Conservation (phyloP, 2,888 invertebrate species). For the Urechis unicinctus region DNA sequence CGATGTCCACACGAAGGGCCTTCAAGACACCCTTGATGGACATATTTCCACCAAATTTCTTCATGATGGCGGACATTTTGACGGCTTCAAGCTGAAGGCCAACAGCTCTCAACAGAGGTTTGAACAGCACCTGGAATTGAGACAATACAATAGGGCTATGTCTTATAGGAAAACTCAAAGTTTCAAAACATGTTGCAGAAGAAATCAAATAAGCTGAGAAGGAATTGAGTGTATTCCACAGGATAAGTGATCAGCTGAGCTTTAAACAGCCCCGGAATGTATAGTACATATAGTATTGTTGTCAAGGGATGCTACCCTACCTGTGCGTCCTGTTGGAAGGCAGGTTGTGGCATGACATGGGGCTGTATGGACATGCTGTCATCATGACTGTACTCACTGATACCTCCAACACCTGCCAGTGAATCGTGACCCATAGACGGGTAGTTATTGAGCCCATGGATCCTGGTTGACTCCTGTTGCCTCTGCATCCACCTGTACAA, state of each 20-base stretch:
- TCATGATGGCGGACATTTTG: conserved; percentile 60
- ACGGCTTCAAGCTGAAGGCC: conserved; percentile 69
- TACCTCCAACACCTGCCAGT: conserved; percentile 26
- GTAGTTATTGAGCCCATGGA: conserved; percentile 17
- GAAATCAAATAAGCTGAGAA: neutral
- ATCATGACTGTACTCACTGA: conserved; percentile 43
- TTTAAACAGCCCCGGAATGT: neutral
- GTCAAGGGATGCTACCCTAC: no score
- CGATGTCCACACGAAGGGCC: conserved; percentile 84
- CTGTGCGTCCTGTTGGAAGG: conserved; percentile 72
- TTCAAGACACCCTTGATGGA: conserved; percentile 67
- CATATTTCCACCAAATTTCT: conserved; percentile 77
- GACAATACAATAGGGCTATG: neutral
- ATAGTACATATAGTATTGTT: no score
- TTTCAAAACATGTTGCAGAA: conserved; percentile 4
- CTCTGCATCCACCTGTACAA: conserved; percentile 91
- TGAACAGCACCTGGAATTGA: conserved; percentile 49
- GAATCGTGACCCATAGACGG: conserved; percentile 38
- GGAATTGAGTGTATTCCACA: no score
- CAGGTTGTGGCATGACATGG: conserved; percentile 29
- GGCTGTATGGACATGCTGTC: conserved; percentile 36
- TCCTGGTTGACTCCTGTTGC: conserved; percentile 59
- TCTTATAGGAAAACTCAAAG: neutral
- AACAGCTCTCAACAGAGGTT: conserved; percentile 79
- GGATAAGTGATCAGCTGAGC: neutral